Base-by-base conservation (phyloP, 1,140 invertebrate species). In the Tribolium madens region DNA sequence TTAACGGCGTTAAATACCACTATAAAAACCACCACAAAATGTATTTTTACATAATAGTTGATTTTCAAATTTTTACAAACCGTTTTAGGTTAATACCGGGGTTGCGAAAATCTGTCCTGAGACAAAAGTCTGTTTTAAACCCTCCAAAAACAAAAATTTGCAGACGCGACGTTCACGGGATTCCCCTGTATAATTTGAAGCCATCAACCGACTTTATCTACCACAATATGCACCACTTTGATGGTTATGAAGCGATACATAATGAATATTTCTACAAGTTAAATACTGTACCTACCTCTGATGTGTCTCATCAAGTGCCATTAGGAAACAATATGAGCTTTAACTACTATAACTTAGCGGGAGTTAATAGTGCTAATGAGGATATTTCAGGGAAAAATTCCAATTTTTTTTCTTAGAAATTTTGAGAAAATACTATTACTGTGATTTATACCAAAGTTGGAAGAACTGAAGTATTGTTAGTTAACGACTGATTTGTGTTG, bases 1-100 rank as follows among this genome's bases (percentile, higher is more conserved):
- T 94, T n/a, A 96, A 95, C 86, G 94, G 94, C 36, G 94, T 95
- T 78, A 95, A 95, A 84, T 95, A 96, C 83, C 94, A 96, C 87
- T 93, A 92, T 1, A 93, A 94, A 84, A 94, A 95, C 86, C 93
- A 93, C 6, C 94, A 95, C 84, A 94, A 93, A 85, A 93, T 48
- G 70, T 72, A 52, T 14, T 15, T 33, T 31, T 12, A 13, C 4
- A 13, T 47, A 6, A 2, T 6, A 71, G 1, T 71, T 17, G 13
- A 12, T 13, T 18, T n/a, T 15, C 26, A 1, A 4, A 0, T 52
- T 26, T 31, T 71, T 69, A 36, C 14, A 17, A 4, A 0, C 1
- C 2, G 18, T 53, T 53, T 17, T 31, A 72, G 46, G 12, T 31
- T 13, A 0, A 26, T 13, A 3, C 70, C 70, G 0, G n/a, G 46